These are phyloP conservation scores for Sceloporus undulatus DNA, from an alignment of 2,113 vertebrate species.

Conservation along the genomic window DNA sequence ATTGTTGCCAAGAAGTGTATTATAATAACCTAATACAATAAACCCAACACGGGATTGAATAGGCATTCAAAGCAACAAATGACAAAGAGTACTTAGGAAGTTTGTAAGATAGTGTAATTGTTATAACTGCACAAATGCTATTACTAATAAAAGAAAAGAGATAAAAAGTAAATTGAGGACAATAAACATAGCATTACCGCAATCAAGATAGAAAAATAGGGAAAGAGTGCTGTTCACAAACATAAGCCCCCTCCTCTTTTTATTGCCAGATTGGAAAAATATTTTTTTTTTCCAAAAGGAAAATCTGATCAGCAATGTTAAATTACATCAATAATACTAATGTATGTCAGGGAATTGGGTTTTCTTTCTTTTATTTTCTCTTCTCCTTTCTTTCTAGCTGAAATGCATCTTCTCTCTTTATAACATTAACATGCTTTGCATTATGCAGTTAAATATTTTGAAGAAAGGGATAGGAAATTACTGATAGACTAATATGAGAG, in stretches of 20 bases:
- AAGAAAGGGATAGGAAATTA: conserved; percentile 52
- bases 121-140: conserved; percentile 51
- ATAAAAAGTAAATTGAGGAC: conserved; percentile 65
- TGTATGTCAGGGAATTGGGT: conserved; percentile 63
- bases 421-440: conserved; percentile 51
- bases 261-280: conserved; percentile 55
- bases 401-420: conserved; percentile 62
- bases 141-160: conserved; percentile 68
- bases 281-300: conserved; percentile 63
- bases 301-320: conserved; percentile 69
- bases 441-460: conserved; percentile 53
- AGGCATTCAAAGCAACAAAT: conserved; percentile 54
- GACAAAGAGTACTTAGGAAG: conserved; percentile 61
- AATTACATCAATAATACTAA: conserved; percentile 68
- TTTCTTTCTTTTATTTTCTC: background rate
- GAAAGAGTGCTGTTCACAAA: conserved; percentile 51
- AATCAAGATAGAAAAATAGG: conserved; percentile 59
- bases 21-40: conserved; percentile 43
- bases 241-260: conserved; percentile 55
- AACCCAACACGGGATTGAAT: conserved; percentile 51
- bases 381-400: conserved; percentile 43
- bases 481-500: conserved; percentile 44
- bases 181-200: conserved; percentile 65
- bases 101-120: conserved; percentile 52
- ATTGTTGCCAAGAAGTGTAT: conserved; percentile 29